Conservation (phyloP, 2,888 invertebrate genomes). For the Drosophila ezoana region DNA sequence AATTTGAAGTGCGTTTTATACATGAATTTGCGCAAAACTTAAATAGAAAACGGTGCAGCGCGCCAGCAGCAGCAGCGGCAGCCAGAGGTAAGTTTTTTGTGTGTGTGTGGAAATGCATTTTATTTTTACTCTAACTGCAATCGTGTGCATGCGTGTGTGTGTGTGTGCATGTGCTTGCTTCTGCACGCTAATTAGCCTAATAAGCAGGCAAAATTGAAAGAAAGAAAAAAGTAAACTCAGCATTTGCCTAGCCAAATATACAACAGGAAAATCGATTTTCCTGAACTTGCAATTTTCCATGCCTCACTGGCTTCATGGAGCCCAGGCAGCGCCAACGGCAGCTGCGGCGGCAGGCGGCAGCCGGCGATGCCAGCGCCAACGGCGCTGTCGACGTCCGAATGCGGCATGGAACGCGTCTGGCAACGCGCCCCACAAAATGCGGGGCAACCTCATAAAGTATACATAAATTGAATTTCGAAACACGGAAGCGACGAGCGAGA, state of each 20-base stretch:
- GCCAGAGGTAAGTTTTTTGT: slow-evolving; percentile 44
- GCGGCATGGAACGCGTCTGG: slow-evolving; percentile 47
- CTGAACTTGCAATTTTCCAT: slow-evolving; percentile 74
- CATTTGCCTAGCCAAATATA: slow-evolving; percentile 51
- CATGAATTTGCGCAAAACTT: slow-evolving; percentile 41
- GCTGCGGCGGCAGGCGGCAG: slow-evolving; percentile 39
- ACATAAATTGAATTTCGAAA: slow-evolving; percentile 79
- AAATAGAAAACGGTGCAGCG: slow-evolving; percentile 45
- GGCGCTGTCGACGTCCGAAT: slow-evolving; percentile 26
- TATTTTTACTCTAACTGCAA: slow-evolving; percentile 47
- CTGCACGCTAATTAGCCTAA: slow-evolving; percentile 48
- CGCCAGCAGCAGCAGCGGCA: slow-evolving; percentile 25
- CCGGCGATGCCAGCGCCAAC: slow-evolving; percentile 48
- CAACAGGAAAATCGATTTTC: slow-evolving; percentile 74
- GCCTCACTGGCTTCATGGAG: slow-evolving; percentile 61
- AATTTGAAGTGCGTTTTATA: slow-evolving; percentile 51
- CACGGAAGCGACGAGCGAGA: slow-evolving; percentile 66
- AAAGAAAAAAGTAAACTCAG: slow-evolving; percentile 16
- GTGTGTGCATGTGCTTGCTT: slow-evolving; percentile 15
- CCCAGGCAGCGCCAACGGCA: slow-evolving; percentile 21
- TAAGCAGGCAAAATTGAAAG: slow-evolving; percentile 15
- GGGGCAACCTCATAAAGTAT: slow-evolving; percentile 65
- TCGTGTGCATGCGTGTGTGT: not conserved
- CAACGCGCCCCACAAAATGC: slow-evolving; percentile 47
- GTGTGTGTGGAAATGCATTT: slow-evolving; percentile 33